phyloP scores from a whole-genome alignment of 2,113 vertebrate genomes.

The Rhinogobius similis region DNA sequence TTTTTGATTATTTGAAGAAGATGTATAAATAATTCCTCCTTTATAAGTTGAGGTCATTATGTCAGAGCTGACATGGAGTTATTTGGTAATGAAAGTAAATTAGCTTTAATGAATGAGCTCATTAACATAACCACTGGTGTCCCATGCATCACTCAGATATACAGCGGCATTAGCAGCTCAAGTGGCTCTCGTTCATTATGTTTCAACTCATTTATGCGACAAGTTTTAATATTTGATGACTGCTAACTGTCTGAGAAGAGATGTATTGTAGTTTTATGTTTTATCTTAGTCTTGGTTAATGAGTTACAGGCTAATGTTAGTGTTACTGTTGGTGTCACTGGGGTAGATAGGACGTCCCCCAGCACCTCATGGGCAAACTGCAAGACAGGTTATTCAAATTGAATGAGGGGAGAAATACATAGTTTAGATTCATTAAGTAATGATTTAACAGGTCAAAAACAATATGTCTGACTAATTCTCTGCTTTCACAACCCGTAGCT shows the following conservation, averaged over 20 bases:
- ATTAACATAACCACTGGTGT: slow-evolving; percentile 66
- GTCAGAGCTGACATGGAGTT: slow-evolving; percentile 54
- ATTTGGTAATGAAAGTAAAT: slow-evolving; percentile 70
- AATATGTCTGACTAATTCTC: slow-evolving; percentile 1
- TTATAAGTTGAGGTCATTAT: slow-evolving; percentile 54
- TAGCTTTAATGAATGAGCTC: slow-evolving; percentile 67
- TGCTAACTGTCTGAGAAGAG: slow-evolving; percentile 23
- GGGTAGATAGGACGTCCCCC: background rate
- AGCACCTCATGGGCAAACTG: too few relatives aligned
- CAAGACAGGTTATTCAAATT: too few relatives aligned
- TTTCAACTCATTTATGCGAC: slow-evolving; percentile 36
- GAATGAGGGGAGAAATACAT: too few relatives aligned
- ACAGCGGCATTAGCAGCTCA: slow-evolving; percentile 54
- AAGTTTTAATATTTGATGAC: slow-evolving; percentile 45
- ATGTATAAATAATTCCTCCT: slow-evolving; percentile 18
- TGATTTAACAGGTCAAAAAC: background rate
- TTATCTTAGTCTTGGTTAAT: slow-evolving; percentile 24
- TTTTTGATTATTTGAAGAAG: background rate
- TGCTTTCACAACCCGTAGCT: slow-evolving; percentile 16
- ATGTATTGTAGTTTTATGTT: slow-evolving; percentile 41
- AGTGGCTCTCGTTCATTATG: slow-evolving; percentile 57
- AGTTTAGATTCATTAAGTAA: background rate
- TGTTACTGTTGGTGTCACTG: slow-evolving; percentile 49
- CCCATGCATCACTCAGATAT: slow-evolving; percentile 63
- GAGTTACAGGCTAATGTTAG: slow-evolving; percentile 59